A percentile compares a stretch with the other conserved stretches of the same genome.
Evolutionary conservation across 2,797 vertebrate species (phyloP).

Genomic region (Smutsia gigantea): DNA sequence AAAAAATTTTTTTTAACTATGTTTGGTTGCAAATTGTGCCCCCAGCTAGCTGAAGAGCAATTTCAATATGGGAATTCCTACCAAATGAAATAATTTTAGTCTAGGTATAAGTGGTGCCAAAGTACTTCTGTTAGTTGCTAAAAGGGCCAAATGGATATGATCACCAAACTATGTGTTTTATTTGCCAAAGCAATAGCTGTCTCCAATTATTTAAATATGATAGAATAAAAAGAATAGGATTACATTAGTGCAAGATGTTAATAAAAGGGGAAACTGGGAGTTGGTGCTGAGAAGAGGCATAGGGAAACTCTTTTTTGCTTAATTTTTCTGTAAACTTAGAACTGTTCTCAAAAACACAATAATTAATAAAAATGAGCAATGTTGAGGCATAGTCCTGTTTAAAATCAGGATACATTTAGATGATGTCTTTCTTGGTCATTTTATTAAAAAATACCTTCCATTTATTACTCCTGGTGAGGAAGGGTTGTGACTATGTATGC

Average conservation of each 20-base stretch:
- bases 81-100: not conserved
- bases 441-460: not conserved
- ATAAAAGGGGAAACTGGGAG: not conserved
- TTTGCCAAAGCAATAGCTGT: not conserved
- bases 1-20: too few relatives aligned
- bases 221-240: not conserved
- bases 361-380: not conserved
- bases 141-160: not conserved
- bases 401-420: not conserved
- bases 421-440: not conserved
- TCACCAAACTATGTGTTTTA: not conserved
- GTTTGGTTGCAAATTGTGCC: not conserved
- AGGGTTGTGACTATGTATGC: not conserved
- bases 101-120: not conserved
- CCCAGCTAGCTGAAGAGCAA: not conserved
- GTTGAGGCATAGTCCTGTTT: not conserved
- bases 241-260: not conserved
- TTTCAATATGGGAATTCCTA: not conserved
- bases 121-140: not conserved
- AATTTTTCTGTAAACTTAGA: not conserved
- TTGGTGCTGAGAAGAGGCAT: not conserved
- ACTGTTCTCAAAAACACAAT: not conserved
- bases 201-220: not conserved
- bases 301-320: not conserved
- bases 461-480: not conserved